Evolutionary conservation across 2,113 vertebrate genomes (phyloP).

Genomic region (Melanotaenia duboulayi): DNA sequence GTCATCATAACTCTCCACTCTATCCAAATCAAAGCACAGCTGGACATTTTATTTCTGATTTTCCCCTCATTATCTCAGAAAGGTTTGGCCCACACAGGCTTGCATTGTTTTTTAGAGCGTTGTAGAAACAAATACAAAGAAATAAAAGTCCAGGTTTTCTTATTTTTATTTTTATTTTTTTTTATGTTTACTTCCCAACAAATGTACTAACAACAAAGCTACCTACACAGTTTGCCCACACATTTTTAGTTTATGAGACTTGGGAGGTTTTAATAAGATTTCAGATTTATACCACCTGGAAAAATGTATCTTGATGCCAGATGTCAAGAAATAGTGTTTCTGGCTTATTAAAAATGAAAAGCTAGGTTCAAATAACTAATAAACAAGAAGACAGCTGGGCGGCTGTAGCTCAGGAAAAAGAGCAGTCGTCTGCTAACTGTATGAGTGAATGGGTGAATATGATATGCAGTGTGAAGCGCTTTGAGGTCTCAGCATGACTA

Average conservation of each 20-base stretch:
- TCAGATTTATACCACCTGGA: too few species aligned
- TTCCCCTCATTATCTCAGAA: conserved; percentile 45
- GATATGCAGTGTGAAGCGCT: too few species aligned
- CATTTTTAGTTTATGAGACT: not conserved
- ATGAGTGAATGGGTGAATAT: too few species aligned
- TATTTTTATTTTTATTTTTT: not conserved
- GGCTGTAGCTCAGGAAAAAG: too few species aligned
- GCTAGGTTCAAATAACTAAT: not conserved
- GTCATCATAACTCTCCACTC: conserved; percentile 25
- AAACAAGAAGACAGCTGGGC: too few species aligned
- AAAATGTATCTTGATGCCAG: not conserved
- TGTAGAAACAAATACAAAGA: not conserved
- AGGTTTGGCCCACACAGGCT: not conserved
- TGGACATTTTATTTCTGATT: conserved; percentile 39
- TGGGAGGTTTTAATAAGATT: too few species aligned
- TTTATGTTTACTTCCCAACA: not conserved
- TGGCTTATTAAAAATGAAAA: too few species aligned
- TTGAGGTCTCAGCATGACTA: too few species aligned
- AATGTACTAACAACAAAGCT: not conserved
- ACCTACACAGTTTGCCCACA: not conserved
- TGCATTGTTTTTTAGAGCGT: not conserved
- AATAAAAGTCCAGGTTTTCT: too few species aligned
- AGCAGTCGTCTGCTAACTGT: too few species aligned
- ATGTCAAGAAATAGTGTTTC: conserved; percentile 10
- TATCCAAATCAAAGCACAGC: conserved; percentile 35